Base-by-base conservation (phyloP, 1,140 invertebrate genomes). In the Heliothis virescens region DNA sequence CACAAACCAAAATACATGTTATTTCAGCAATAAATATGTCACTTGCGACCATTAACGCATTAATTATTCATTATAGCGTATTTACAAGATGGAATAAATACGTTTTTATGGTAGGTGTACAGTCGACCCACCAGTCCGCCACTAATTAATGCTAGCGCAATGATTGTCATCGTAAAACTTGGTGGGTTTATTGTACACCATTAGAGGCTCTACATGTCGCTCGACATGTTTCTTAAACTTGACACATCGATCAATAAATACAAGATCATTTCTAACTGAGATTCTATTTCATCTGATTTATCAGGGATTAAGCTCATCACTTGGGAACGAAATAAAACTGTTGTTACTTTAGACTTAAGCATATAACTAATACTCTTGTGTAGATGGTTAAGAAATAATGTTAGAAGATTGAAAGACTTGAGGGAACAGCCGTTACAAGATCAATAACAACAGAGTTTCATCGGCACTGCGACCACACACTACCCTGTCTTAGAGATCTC, bases 151-250 rank as follows among this genome's bases (percentile, higher is more conserved):
- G 69, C 52, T 63, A 59, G 41, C 62, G 60, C 62, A 79, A 74
- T 79, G 29, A 79, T 82, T 74, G 80, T 79, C 69, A 79, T 79
- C 80, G 50, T 82, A 79, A 82, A 82, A 82, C 48, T 74, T 74
- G 63, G 75, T 79, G 52, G 75, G 69, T 82, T 82, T 82, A 82
- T 79, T 79, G 80, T 71, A 71, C 69, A 13, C 79, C 67, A 82
- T 79, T 74, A 81, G 67, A 50, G 41, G 26, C 12, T 47, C 34
- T 47, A 76, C 63, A 71, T 76, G 48, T 74, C 73, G 67, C 41
- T 26, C 72, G 57, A 75, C 67, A 75, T 62, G 72, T 75, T 75
- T 62, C 55, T 55, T 55, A 72, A 72, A 72, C 50, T 72, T 55
- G 52, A 55, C 55, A 62, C 2, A 21, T n/a, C n/a, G 48, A 26